A percentile compares a stretch with the other conserved stretches of the same genome.
phyloP scores from a whole-genome alignment of 2,888 invertebrate species.

The Masnerella sp. region DNA sequence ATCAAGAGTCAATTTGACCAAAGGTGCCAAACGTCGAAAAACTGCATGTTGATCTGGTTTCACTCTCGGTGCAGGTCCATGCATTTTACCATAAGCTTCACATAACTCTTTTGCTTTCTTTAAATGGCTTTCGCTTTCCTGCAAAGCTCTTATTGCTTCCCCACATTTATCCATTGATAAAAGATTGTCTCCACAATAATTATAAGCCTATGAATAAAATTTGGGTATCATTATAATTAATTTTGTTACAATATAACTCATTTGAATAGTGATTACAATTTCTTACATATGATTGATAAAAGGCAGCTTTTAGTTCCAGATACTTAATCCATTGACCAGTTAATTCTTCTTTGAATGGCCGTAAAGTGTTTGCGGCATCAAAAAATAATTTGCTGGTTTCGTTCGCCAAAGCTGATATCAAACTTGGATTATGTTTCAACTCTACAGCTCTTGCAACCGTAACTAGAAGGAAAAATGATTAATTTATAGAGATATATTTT shows the following conservation, averaged over 20 bases:
- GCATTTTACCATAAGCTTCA: slow-evolving; percentile 80
- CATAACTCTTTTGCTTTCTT: slow-evolving; percentile 79
- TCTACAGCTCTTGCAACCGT: slow-evolving; percentile 83
- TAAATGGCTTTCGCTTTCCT: slow-evolving; percentile 79
- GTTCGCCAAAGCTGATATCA: slow-evolving; percentile 81
- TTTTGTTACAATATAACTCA: not conserved
- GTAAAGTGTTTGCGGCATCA: slow-evolving; percentile 79
- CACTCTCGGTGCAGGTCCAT: slow-evolving; percentile 80
- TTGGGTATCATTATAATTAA: not conserved
- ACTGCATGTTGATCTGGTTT: slow-evolving; percentile 81
- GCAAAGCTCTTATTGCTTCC: slow-evolving; percentile 81
- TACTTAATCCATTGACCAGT: slow-evolving; percentile 81
- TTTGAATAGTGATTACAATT: not conserved
- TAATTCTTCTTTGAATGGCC: slow-evolving; percentile 78
- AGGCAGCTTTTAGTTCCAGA: slow-evolving; percentile 80
- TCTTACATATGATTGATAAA: slow-evolving; percentile 81
- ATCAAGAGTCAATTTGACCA: slow-evolving; percentile 80
- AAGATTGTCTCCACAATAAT: slow-evolving; percentile 81
- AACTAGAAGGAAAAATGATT: slow-evolving; percentile 74
- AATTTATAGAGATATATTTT: no score
- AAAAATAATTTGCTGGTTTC: slow-evolving; percentile 81
- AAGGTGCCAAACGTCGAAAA: slow-evolving; percentile 80
- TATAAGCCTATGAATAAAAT: slow-evolving; percentile 79
- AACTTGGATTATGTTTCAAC: slow-evolving; percentile 80
- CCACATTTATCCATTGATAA: slow-evolving; percentile 82